Base-by-base conservation (phyloP, 2,113 vertebrate species). In the Indri indri region DNA sequence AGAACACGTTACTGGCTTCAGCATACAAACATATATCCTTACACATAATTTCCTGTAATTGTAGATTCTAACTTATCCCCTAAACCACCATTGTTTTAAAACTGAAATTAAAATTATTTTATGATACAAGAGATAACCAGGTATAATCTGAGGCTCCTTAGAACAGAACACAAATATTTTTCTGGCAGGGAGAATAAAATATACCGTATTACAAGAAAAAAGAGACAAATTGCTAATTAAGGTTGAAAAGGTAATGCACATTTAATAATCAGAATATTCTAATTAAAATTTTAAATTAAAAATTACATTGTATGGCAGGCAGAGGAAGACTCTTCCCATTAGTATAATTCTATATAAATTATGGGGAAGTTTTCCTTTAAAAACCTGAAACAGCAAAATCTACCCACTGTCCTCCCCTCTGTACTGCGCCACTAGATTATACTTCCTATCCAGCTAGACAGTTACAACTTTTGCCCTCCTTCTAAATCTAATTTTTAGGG, bases 1-100 rank as follows among this genome's bases (percentile, higher is more conserved):
- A 59, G 73, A 82, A n/a, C 22, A 68, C n/a, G 68, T 87, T 81
- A 76, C 42, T 54, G n/a, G 42, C 68, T 94, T 91, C 76, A 82
- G 27, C 66, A 91, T 61, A 87, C 66, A 61, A 74, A 80, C 70
- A 87, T 18, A 22, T 66, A 85, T 45, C 22, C 13, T 84, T 88
- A 91, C 40, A 34, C 84, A 89, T 45, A 50, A 94, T 70, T 96
- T 90, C 81, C 86, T 90, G 17, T 16, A 93, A 96, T 13, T 79
- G 47, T 25, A 95, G 37, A 93, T 93, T 95, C 86, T 96, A 92
- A 82, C 68, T 87, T 63, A 93, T 9, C 3, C 25, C 18, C 10
- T 77, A 93, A 93, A 79, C 42, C 37, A 87, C 59, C 30, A 77
- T 23, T 77, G 65, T 90, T 96, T 96, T 86, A 90, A 90, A 94